A percentile compares a stretch with the other conserved stretches of the same genome.
phyloP scores from a whole-genome alignment of 2,888 invertebrate genomes.

The Xylota sylvarum region DNA sequence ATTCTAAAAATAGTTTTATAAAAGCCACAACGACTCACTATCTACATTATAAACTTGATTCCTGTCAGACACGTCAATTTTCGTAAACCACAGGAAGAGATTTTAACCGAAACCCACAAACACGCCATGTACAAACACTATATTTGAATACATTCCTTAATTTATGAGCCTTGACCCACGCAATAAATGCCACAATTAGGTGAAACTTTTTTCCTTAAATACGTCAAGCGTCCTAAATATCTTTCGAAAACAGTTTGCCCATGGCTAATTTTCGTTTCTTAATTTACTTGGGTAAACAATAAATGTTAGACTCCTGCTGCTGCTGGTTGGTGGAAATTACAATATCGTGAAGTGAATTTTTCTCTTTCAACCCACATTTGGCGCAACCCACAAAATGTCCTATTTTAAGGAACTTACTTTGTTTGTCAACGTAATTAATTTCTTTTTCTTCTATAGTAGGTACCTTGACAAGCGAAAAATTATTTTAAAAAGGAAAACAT shows the following conservation, averaged over 20 bases:
- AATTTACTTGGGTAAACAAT: constrained; percentile 28
- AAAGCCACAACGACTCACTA: neutral
- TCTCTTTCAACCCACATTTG: neutral
- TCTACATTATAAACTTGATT: neutral
- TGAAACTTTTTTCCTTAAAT: neutral
- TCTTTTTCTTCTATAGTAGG: constrained; percentile 7
- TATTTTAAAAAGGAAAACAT: constrained; percentile 10
- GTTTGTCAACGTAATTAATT: constrained; percentile 50
- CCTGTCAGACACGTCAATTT: neutral
- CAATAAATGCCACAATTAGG: constrained; percentile 4
- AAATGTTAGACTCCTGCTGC: neutral
- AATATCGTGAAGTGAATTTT: neutral
- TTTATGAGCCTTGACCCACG: constrained; percentile 12
- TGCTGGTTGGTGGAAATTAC: neutral
- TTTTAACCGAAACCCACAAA: neutral
- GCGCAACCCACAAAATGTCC: constrained; percentile 27
- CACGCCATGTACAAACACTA: neutral
- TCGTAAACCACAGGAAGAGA: neutral
- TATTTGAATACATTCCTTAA: neutral
- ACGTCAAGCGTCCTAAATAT: neutral
- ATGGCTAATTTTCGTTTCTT: constrained; percentile 31
- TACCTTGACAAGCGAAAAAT: constrained; percentile 2
- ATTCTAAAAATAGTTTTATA: neutral
- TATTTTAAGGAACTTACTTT: constrained; percentile 1
- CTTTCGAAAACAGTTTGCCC: neutral